phyloP scores from a whole-genome alignment of 2,797 vertebrate species.

The Philypnodon macrostomus region DNA sequence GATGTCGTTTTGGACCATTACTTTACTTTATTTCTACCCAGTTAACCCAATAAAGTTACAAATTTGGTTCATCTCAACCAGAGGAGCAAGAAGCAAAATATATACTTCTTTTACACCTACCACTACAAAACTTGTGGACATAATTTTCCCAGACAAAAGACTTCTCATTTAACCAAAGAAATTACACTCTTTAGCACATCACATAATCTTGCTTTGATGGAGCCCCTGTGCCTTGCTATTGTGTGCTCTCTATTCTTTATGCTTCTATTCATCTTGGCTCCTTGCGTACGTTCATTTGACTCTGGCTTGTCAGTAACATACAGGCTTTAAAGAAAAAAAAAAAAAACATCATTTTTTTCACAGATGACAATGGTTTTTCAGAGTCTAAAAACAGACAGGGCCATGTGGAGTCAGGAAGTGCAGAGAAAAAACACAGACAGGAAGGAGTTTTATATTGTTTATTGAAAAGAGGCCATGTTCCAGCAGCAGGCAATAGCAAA shows the following conservation, averaged over 20 bases:
- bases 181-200: slow-evolving; percentile 10
- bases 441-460: slow-evolving; percentile 21
- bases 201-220: slow-evolving; percentile 18
- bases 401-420: slow-evolving; percentile 16
- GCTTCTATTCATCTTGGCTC: slow-evolving; percentile 5
- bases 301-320: slow-evolving; percentile 28
- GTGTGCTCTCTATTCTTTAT: slow-evolving; percentile 10
- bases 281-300: slow-evolving; percentile 17
- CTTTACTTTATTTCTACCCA: too few relatives aligned
- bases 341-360: background rate
- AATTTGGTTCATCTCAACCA: too few relatives aligned
- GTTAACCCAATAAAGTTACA: too few relatives aligned
- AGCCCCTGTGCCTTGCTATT: slow-evolving; percentile 29
- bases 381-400: slow-evolving; percentile 15
- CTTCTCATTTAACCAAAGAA: slow-evolving; percentile 12
- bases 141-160: slow-evolving; percentile 1
- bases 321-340: too few relatives aligned
- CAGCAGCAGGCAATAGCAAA: slow-evolving; percentile 6
- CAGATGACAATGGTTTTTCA: slow-evolving; percentile 25
- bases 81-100: too few relatives aligned
- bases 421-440: slow-evolving; percentile 7
- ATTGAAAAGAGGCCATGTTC: slow-evolving; percentile 16
- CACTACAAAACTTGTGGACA: background rate
- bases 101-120: background rate
- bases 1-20: too few relatives aligned